Base-by-base conservation (phyloP, 2,888 invertebrate genomes). In the Scrobipalpa costella region DNA sequence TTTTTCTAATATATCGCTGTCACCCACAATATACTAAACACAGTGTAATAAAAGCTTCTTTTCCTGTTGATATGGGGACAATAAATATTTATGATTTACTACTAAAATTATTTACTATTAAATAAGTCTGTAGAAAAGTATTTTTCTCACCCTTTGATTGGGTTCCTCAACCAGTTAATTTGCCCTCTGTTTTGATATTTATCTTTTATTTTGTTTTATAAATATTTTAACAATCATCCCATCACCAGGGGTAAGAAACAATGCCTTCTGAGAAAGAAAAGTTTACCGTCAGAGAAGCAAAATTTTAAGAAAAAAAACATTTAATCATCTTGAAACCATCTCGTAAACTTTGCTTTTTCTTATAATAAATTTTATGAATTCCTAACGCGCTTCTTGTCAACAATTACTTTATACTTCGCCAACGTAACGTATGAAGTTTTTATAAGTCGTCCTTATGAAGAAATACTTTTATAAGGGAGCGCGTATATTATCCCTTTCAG, bases 301-400 rank as follows among this genome's bases (percentile, higher is more conserved):
- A 87, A 85, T 90, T 77, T 74, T 78, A 78, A 13, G 44, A 52
- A 89, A 89, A 87, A 88, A 88, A 90, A 88, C 88, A 89, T 89
- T 89, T 85, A 85, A 86, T 88, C 84, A 88, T 86, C 82, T 85
- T 80, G 79, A 78, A 80, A 85, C 81, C 77, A 77, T 73, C 81
- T 81, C 81, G 83, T 81, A 88, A 55, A 83, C 86, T 86, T 81
- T 76, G 78, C 80, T 78, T 78, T 52, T 78, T 50, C 52, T 76
- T 78, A 76, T 74, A 79, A 77, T 83, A 74, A 82, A 83, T 84
- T 88, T 86, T 85, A 83, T 81, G 80, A 88, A 86, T 85, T 86
- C 80, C 79, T 70, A 71, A 80, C 81, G 80, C 86, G 84, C 78
- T 88, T 86, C 83, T 79, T 81, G 81, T 83, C 80, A 86, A 86